Base-by-base conservation (phyloP, 2,113 vertebrate genomes). In the Gymnarchus niloticus region DNA sequence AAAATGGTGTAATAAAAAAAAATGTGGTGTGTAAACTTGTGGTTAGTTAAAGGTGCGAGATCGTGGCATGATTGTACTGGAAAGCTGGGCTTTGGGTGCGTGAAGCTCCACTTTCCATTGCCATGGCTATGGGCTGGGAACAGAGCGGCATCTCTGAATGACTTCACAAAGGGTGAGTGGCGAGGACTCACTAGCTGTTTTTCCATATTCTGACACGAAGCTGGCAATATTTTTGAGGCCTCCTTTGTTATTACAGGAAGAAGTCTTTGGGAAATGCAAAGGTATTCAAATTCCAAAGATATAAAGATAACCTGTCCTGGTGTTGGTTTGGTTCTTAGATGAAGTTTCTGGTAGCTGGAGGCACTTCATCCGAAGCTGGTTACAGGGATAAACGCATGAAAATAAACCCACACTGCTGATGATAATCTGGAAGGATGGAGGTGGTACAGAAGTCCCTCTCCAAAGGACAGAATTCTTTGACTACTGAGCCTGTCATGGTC, bases 41-140 rank as follows among this genome's bases (percentile, higher is more conserved):
- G 9, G 21, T 12, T n/a, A n/a, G n/a, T 9, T 54, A 51, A 82
- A 54, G 48, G 80, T 82, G 9, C 25, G 6, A 33, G 48, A 14
- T 17, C 49, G 80, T 17, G 14, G 51, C 56, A 12, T 48, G 23
- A 51, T 81, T 81, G 28, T 82, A 41, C 37, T 51, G 25, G 28
- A 33, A 33, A 33, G 49, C 76, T 21, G 44, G 6, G 19, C 23
- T 44, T 77, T 23, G 17, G 37, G 73, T 41, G 73, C 37, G 73
- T 77, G 37, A 77, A 69, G 61, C 25, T 12, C 44, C 28, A 49
- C 19, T n/a, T 54, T 14, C 80, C 17, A 1, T 82, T 54, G 80
- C 48, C 51, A 37, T 82, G 80, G 48, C 80, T 56, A 82, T 51
- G 17, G 80, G 12, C 28, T 82, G 80, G 25, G 80, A 81, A 52